Percentiles rank a stretch among this genome's conserved stretches.
phyloP scores from a whole-genome alignment of 2,797 vertebrate genomes.

The Onychomys torridus region DNA sequence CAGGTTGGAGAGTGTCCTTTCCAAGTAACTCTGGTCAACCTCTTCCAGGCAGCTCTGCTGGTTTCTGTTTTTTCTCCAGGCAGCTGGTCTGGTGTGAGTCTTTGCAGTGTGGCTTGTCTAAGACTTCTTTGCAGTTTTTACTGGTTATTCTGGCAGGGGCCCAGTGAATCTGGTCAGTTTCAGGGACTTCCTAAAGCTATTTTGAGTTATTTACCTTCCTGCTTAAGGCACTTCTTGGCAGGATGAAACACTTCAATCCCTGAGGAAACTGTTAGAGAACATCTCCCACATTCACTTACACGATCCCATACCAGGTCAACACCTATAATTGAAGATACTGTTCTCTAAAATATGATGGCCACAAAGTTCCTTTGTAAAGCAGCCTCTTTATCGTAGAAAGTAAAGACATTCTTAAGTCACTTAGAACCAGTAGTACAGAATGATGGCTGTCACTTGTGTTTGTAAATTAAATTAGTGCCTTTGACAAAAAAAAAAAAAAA shows the following conservation, averaged over 20 bases:
- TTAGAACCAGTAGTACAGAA: neutral
- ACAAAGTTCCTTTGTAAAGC: neutral
- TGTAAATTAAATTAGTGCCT: neutral
- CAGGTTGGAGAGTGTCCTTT: neutral
- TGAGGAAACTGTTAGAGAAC: neutral
- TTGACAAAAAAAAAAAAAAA: too few relatives aligned
- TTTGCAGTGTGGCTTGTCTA: neutral
- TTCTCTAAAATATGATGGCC: neutral
- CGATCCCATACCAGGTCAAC: neutral
- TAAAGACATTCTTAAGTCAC: neutral
- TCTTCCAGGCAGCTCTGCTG: neutral
- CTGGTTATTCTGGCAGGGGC: neutral
- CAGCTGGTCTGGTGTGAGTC: neutral
- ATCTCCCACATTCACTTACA: neutral
- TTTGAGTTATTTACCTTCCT: neutral
- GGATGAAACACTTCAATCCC: neutral
- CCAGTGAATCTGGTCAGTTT: neutral
- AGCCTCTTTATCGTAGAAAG: neutral
- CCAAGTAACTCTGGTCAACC: neutral
- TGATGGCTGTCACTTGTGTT: neutral
- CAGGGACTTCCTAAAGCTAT: neutral
- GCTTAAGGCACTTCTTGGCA: neutral
- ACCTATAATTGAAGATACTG: neutral
- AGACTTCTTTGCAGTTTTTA: neutral
- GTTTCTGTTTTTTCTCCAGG: neutral